These are phyloP conservation scores for Trachythela sp. DNA, from an alignment of 64 coral and sea anemone species.

Conservation along the genomic window DNA sequence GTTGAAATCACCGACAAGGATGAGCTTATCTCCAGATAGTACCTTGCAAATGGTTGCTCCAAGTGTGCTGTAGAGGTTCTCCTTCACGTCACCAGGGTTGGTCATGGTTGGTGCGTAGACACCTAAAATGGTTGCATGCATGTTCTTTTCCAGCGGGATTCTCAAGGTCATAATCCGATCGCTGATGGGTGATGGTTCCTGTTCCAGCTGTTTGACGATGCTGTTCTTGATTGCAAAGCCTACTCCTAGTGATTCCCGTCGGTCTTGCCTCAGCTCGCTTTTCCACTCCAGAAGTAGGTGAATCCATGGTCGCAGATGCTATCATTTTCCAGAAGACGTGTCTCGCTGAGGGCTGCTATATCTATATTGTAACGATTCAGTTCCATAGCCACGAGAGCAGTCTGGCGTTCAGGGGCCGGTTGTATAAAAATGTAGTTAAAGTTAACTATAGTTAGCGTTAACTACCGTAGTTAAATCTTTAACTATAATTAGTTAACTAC, in stretches of 20 bases:
- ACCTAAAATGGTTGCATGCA: too few relatives aligned
- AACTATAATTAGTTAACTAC: too few relatives aligned
- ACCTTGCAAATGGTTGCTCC: neutral
- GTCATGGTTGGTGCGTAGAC: neutral
- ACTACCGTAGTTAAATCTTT: too few relatives aligned
- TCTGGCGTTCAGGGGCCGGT: slow-evolving; percentile 42
- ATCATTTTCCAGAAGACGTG: neutral
- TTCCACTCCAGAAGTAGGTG: slow-evolving; percentile 25
- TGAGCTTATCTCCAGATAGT: neutral
- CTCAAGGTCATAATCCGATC: neutral
- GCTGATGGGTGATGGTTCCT: neutral
- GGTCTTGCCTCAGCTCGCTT: neutral
- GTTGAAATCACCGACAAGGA: slow-evolving; percentile 7
- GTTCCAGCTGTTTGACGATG: neutral
- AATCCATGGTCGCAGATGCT: slow-evolving; percentile 40
- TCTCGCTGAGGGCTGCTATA: slow-evolving; percentile 42
- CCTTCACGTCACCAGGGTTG: slow-evolving; percentile 15
- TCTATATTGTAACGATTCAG: slow-evolving; percentile 18
- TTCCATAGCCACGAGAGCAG: slow-evolving; percentile 8
- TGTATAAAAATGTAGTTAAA: too few relatives aligned
- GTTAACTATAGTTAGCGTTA: too few relatives aligned
- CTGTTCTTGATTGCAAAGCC: neutral
- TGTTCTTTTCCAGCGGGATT: neutral
- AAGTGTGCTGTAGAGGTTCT: slow-evolving; percentile 3
- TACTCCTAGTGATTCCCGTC: neutral